Conservation (phyloP, 2,797 vertebrate genomes). For the Spinus pinus region DNA sequence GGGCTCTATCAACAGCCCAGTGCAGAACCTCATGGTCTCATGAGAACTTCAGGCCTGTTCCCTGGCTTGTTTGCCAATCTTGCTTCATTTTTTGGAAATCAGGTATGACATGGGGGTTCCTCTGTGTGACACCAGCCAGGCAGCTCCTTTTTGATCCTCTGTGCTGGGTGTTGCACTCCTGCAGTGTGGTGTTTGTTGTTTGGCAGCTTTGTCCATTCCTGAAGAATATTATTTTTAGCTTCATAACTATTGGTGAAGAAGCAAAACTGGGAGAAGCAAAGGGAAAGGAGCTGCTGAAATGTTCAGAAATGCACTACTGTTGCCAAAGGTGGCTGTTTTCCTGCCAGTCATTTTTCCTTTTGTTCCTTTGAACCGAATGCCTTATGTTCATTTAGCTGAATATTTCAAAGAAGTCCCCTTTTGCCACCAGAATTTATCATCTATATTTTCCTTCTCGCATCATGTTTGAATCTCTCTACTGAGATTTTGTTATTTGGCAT, state of each 20-base stretch:
- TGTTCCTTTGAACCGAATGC: neutral
- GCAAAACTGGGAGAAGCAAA: neutral
- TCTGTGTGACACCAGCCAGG: neutral
- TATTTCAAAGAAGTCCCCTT: constrained; percentile 16
- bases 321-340: neutral
- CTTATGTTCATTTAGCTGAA: constrained; percentile 8
- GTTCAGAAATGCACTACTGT: neutral
- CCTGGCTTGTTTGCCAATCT: neutral
- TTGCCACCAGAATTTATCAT: neutral
- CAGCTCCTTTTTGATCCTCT: neutral
- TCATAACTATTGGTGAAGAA: rapidly evolving
- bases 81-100: neutral
- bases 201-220: neutral
- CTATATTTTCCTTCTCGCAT: neutral
- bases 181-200: neutral
- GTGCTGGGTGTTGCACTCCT: neutral
- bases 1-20: rapidly evolving
- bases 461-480: neutral
- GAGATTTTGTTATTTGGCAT: neutral
- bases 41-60: neutral
- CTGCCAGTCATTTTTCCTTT: constrained; percentile 10
- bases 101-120: neutral
- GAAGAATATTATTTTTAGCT: neutral
- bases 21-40: neutral
- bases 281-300: neutral